A percentile compares a stretch with the other conserved stretches of the same genome.
Conservation (phyloP, 2,113 vertebrate species). For the Furnarius figulus region DNA sequence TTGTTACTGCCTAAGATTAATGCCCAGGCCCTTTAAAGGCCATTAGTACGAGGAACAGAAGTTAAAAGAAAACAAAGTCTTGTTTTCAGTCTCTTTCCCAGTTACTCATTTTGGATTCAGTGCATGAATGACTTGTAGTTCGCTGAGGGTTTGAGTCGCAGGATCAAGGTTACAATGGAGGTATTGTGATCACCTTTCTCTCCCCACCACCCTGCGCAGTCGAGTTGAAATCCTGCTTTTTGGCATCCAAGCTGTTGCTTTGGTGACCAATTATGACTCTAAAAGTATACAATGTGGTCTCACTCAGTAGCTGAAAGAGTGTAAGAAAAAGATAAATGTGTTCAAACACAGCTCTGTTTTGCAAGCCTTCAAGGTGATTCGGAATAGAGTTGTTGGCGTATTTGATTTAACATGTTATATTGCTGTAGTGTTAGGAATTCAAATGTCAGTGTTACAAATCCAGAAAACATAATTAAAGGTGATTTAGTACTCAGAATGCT, state of each 20-base stretch:
- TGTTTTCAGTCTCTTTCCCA: conserved; percentile 12
- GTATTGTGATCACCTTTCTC: conserved; percentile 56
- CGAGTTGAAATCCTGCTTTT: conserved; percentile 49
- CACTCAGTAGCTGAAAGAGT: not conserved
- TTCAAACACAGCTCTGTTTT: conserved; percentile 43
- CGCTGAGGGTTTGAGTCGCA: not conserved
- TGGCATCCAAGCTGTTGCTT: conserved; percentile 57
- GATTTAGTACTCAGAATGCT: conserved; percentile 19
- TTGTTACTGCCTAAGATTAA: not conserved
- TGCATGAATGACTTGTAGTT: not conserved
- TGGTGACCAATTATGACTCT: conserved; percentile 46
- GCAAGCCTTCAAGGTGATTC: conserved; percentile 52
- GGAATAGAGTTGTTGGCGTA: conserved; percentile 38
- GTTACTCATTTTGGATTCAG: conserved; percentile 41
- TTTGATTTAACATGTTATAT: not conserved
- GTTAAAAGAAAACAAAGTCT: conserved; percentile 30
- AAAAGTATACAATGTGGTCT: conserved; percentile 53
- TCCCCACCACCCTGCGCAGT: not conserved
- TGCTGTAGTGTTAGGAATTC: conserved; percentile 9
- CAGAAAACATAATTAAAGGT: conserved; percentile 57
- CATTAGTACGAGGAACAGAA: not conserved
- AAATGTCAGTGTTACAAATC: conserved; percentile 32
- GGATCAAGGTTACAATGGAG: conserved; percentile 47
- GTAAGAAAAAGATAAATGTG: conserved; percentile 38
- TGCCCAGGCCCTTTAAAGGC: not conserved